These are phyloP conservation scores for Channa striata DNA, from an alignment of 2,797 vertebrate genomes.

Conservation along the genomic window DNA sequence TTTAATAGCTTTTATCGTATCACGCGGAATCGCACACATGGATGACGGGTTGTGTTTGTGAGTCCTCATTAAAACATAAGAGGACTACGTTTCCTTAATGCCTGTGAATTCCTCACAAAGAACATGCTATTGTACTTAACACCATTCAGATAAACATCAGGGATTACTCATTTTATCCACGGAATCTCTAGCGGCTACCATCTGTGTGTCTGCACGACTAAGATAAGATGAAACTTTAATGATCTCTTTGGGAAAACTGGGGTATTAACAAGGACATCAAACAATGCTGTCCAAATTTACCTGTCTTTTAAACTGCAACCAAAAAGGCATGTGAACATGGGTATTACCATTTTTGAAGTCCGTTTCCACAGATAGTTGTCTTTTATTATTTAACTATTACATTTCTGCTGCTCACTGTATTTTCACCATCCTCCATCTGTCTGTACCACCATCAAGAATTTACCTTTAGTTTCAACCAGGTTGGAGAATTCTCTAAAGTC, in stretches of 20 bases:
- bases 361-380: constrained; percentile 27
- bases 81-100: constrained; percentile 25
- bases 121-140: constrained; percentile 45
- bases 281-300: constrained; percentile 47
- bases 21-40: neutral
- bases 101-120: constrained; percentile 28
- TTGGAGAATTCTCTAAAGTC: constrained; percentile 9
- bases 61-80: constrained; percentile 18
- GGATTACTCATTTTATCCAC: constrained; percentile 60
- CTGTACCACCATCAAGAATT: constrained; percentile 26
- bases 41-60: neutral
- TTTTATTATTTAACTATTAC: too few relatives aligned
- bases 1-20: too few relatives aligned
- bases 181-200: constrained; percentile 58
- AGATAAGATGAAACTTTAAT: constrained; percentile 66
- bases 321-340: constrained; percentile 24
- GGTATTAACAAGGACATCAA: constrained; percentile 63
- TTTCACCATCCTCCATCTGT: constrained; percentile 54
- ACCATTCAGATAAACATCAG: constrained; percentile 60
- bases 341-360: constrained; percentile 26
- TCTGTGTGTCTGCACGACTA: constrained; percentile 53
- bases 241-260: constrained; percentile 56
- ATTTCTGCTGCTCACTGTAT: constrained; percentile 38
- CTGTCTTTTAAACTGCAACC: constrained; percentile 33
- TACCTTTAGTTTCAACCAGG: constrained; percentile 35